Evolutionary conservation across 2,113 vertebrate genomes (phyloP).

Genomic region (Corythaixoides concolor): DNA sequence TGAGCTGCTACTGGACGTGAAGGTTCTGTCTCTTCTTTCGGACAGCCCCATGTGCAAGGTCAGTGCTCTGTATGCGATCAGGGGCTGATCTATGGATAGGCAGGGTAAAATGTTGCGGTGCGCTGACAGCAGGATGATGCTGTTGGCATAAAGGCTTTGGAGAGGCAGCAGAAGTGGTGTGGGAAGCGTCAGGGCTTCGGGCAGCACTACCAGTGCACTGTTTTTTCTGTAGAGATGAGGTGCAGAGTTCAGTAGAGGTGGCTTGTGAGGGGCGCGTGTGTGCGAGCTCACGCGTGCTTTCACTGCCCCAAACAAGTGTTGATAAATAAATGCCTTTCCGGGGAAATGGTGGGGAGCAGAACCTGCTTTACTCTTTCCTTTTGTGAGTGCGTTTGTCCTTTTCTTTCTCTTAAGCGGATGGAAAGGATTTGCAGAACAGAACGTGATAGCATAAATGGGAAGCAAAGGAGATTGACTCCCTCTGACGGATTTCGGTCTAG

Average conservation of each 20-base stretch:
- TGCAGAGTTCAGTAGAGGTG: background rate
- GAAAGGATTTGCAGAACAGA: background rate
- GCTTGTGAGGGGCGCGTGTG: accelerated
- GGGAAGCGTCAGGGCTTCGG: background rate
- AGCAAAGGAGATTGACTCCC: background rate
- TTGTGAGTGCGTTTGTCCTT: background rate
- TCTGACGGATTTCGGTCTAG: background rate
- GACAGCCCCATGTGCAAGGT: constrained; percentile 38
- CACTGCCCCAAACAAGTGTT: accelerated
- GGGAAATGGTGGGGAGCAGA: background rate
- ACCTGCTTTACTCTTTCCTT: background rate
- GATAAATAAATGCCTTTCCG: background rate
- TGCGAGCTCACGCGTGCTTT: background rate
- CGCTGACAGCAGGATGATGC: accelerated
- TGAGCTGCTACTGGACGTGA: constrained; percentile 65
- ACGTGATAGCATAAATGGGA: background rate
- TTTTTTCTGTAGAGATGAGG: background rate
- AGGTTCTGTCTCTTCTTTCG: constrained; percentile 44
- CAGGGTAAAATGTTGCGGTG: background rate
- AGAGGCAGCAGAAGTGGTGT: accelerated
- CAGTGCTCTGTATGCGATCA: background rate
- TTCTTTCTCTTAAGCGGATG: background rate
- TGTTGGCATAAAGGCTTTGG: too few species aligned
- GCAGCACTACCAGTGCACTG: accelerated
- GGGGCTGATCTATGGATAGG: background rate